These are phyloP conservation scores for Origma solitaria DNA, from an alignment of 2,113 vertebrate species.

Conservation along the genomic window DNA sequence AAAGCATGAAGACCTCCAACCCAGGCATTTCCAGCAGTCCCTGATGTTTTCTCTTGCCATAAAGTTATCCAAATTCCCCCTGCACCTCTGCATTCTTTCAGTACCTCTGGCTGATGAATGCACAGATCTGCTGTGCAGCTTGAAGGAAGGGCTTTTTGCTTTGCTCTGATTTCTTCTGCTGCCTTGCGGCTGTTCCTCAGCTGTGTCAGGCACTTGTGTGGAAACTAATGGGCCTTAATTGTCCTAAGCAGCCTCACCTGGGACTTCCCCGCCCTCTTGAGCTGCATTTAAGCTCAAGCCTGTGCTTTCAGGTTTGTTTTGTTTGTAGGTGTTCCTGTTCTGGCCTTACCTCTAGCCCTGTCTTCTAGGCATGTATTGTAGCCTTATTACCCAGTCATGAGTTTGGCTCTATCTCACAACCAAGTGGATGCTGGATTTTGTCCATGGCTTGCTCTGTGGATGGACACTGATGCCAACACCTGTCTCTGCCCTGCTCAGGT, in stretches of 20 bases:
- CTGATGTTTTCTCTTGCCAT: background rate
- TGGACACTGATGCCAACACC: background rate
- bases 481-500: background rate
- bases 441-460: background rate
- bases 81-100: accelerated
- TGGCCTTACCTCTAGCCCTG: background rate
- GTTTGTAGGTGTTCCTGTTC: background rate
- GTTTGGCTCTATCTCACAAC: background rate
- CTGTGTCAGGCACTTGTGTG: background rate
- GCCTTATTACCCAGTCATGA: background rate
- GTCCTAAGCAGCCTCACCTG: background rate
- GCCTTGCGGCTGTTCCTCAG: accelerated
- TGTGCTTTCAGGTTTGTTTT: background rate
- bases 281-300: background rate
- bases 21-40: background rate
- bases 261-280: background rate
- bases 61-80: background rate
- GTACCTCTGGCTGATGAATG: accelerated
- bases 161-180: background rate
- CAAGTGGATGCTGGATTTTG: background rate
- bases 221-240: background rate
- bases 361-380: accelerated
- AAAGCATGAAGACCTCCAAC: background rate
- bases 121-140: background rate
- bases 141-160: background rate